Evolutionary conservation across 2,113 vertebrate species (phyloP).

Genomic region (Tamias sibiricus): DNA sequence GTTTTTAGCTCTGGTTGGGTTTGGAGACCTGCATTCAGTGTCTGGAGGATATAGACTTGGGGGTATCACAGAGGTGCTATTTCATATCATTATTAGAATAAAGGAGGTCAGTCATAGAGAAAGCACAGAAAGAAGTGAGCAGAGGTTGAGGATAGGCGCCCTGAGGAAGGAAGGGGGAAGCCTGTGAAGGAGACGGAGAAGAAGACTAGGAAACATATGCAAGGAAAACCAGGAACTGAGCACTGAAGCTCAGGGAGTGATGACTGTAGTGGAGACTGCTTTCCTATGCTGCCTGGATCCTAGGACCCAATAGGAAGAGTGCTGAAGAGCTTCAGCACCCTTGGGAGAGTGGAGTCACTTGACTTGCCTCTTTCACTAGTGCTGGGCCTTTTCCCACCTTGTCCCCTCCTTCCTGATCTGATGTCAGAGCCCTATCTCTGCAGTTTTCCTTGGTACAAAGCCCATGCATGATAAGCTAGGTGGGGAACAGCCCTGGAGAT

Average conservation of each 20-base stretch:
- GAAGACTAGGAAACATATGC: background rate
- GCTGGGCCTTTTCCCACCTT: background rate
- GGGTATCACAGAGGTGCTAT: background rate
- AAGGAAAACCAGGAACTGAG: background rate
- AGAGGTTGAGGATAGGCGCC: background rate
- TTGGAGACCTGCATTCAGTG: background rate
- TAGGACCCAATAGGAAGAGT: background rate
- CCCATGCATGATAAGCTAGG: background rate
- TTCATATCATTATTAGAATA: background rate
- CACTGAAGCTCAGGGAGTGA: background rate
- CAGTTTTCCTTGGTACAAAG: background rate
- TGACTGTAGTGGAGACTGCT: accelerated
- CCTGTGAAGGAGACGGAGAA: background rate
- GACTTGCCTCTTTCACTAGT: background rate
- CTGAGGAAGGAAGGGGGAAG: background rate
- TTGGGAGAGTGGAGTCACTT: background rate
- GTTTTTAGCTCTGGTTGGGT: background rate
- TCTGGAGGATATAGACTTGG: background rate
- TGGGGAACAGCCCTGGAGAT: background rate
- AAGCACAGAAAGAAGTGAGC: background rate
- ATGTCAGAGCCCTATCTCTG: background rate
- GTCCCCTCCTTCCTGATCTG: background rate
- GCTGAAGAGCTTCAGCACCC: background rate
- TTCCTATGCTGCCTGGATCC: background rate
- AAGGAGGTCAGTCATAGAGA: background rate